phyloP scores from a whole-genome alignment of 2,888 invertebrate genomes.

The Nymphalis c-album region DNA sequence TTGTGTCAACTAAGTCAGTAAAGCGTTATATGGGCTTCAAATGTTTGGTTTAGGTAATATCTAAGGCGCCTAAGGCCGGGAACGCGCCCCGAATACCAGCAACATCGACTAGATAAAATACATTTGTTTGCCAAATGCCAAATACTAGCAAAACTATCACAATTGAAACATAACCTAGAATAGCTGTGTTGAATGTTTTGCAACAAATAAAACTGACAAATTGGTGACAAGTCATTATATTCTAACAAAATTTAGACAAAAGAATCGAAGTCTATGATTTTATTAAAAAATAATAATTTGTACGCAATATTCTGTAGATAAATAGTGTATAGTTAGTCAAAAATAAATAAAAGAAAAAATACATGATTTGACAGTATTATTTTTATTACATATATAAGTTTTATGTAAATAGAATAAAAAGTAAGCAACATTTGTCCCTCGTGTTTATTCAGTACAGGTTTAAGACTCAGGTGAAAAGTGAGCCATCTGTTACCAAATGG shows the following conservation, averaged over 20 bases:
- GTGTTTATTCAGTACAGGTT: neutral
- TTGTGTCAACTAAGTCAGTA: too few relatives aligned
- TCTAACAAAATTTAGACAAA: too few relatives aligned
- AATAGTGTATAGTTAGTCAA: too few relatives aligned
- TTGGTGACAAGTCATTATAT: too few relatives aligned
- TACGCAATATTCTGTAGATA: too few relatives aligned
- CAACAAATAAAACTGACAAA: neutral
- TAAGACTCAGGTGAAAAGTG: neutral
- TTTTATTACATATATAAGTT: too few relatives aligned
- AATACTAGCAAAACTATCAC: slow-evolving; percentile 4
- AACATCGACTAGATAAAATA: slow-evolving; percentile 21
- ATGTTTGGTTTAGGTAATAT: slow-evolving; percentile 16
- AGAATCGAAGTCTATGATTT: too few relatives aligned
- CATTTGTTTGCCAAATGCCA: slow-evolving; percentile 20
- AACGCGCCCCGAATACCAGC: slow-evolving; percentile 20
- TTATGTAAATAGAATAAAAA: too few relatives aligned
- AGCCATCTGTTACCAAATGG: neutral
- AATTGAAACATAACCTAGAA: neutral
- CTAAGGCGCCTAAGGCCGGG: slow-evolving; percentile 17
- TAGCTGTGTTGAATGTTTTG: neutral
- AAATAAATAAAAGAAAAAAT: too few relatives aligned
- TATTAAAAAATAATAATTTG: too few relatives aligned
- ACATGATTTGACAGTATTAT: too few relatives aligned
- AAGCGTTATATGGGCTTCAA: neutral
- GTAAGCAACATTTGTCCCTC: too few relatives aligned